Evolutionary conservation across 92 coral and sea anemone genomes (phyloP).

Genomic region (Blastomussa wellsi): DNA sequence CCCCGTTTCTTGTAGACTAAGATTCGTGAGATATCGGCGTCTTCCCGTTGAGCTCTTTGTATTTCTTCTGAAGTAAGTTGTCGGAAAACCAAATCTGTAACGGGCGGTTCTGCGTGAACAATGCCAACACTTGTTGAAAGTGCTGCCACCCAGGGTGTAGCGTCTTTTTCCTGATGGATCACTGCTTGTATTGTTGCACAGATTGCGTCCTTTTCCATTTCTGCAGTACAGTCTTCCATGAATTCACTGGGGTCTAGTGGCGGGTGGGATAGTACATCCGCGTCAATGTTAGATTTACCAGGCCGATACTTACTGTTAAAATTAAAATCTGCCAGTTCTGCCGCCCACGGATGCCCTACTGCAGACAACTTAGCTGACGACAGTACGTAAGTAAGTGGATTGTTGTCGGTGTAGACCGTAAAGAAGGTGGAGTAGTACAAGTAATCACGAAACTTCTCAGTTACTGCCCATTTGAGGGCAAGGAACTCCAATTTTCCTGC

Average conservation of each 20-base stretch:
- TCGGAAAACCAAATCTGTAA: background rate
- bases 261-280: slow-evolving; percentile 42
- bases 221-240: slow-evolving; percentile 20
- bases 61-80: background rate
- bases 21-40: slow-evolving; percentile 20
- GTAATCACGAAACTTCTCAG: slow-evolving; percentile 41
- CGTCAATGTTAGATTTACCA: slow-evolving; percentile 39
- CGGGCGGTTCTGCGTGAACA: slow-evolving; percentile 16
- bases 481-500: slow-evolving; percentile 43
- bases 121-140: slow-evolving; percentile 1
- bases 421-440: slow-evolving; percentile 40
- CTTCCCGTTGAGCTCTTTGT: slow-evolving; percentile 17
- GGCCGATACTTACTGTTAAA: slow-evolving; percentile 43
- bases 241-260: slow-evolving; percentile 14
- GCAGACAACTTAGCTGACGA: slow-evolving; percentile 50
- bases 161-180: background rate
- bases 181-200: slow-evolving; percentile 31
- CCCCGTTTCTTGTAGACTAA: slow-evolving; percentile 12
- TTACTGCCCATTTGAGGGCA: slow-evolving; percentile 46
- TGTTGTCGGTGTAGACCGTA: slow-evolving; percentile 42
- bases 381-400: slow-evolving; percentile 49
- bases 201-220: slow-evolving; percentile 35
- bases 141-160: slow-evolving; percentile 18
- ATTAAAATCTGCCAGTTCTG: slow-evolving; percentile 50
- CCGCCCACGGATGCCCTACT: slow-evolving; percentile 45